Conservation (phyloP, 2,797 vertebrate genomes). For the Choloepus didactylus region DNA sequence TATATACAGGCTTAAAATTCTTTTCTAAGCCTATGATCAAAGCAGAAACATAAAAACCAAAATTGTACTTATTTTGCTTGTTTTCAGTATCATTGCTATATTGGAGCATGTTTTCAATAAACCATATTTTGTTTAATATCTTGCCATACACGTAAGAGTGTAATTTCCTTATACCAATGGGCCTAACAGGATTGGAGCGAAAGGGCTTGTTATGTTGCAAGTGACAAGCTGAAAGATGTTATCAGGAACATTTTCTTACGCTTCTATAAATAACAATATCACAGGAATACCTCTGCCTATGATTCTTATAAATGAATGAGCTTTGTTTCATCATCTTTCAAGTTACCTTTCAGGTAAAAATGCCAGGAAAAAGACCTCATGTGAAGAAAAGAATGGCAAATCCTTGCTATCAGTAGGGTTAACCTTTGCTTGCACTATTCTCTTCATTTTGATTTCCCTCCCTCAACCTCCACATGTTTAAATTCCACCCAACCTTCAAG, state of each 20-base stretch:
- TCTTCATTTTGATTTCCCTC: neutral
- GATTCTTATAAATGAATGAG: neutral
- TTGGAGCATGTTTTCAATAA: slow-evolving; percentile 61
- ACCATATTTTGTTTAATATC: slow-evolving; percentile 20
- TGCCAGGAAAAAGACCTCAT: neutral
- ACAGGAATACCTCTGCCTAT: neutral
- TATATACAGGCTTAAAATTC: slow-evolving; percentile 55
- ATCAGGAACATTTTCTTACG: neutral
- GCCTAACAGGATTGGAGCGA: neutral
- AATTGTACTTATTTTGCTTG: neutral
- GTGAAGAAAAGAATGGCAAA: neutral
- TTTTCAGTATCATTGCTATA: neutral
- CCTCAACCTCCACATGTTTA: neutral
- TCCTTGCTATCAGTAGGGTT: neutral
- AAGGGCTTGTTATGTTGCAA: neutral
- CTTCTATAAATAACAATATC: neutral
- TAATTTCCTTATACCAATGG: slow-evolving; percentile 36
- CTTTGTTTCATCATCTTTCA: neutral
- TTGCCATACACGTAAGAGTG: neutral
- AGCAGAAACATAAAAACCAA: slow-evolving; percentile 53
- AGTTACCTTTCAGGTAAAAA: neutral
- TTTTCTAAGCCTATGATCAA: slow-evolving; percentile 27
- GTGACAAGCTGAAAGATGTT: neutral
- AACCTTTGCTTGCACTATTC: neutral
- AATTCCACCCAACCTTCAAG: neutral